Conservation (phyloP, 1,140 invertebrate species). For the Cyclargus thomasi region DNA sequence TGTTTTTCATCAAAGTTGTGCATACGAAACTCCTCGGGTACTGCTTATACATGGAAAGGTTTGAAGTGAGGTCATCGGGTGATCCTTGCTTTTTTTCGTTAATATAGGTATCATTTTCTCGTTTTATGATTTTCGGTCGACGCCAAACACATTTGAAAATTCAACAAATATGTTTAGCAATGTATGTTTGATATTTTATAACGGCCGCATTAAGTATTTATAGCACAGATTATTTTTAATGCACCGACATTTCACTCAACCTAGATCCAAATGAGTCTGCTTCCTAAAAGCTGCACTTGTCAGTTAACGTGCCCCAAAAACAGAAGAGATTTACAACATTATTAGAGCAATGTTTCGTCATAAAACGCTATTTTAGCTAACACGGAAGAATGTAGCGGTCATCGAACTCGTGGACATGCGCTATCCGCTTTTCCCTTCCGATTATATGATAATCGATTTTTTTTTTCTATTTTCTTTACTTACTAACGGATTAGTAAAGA, state of each 20-base stretch:
- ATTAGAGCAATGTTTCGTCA: constrained; percentile 29
- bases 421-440: constrained; percentile 37
- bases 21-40: too few relatives aligned
- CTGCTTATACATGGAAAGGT: too few relatives aligned
- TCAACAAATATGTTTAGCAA: too few relatives aligned
- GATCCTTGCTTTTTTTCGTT: too few relatives aligned
- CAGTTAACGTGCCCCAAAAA: background rate
- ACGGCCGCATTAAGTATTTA: too few relatives aligned
- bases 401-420: constrained; percentile 40
- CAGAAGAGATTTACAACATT: constrained; percentile 13
- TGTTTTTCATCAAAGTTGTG: too few relatives aligned
- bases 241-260: background rate
- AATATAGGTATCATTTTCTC: too few relatives aligned
- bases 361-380: constrained; percentile 51
- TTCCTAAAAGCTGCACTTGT: background rate
- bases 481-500: background rate
- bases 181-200: too few relatives aligned
- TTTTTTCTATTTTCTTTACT: constrained; percentile 30
- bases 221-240: too few relatives aligned
- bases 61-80: too few relatives aligned
- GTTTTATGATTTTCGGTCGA: too few relatives aligned
- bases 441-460: constrained; percentile 45
- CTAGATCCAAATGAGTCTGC: background rate
- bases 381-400: constrained; percentile 47
- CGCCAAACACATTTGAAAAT: too few relatives aligned